A percentile compares a stretch with the other conserved stretches of the same genome.
Evolutionary conservation across 2,113 vertebrate species (phyloP).

Genomic region (Ammodytes marinus): DNA sequence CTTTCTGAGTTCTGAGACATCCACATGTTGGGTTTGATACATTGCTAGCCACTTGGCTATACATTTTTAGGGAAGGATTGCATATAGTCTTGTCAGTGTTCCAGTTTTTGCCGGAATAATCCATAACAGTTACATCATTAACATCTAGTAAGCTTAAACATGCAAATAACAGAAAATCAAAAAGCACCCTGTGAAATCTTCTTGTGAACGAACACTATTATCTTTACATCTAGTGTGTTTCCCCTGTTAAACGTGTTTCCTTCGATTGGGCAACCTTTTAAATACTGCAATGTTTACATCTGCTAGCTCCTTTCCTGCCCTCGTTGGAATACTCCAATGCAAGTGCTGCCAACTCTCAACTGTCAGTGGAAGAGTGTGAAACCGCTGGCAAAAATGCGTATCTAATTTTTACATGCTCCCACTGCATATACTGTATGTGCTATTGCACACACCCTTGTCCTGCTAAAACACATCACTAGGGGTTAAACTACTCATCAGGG

Average conservation of each 20-base stretch:
- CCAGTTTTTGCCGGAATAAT: neutral
- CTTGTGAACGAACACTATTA: neutral
- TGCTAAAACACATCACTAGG: neutral
- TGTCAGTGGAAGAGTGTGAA: neutral
- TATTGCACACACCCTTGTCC: neutral
- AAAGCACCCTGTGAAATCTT: neutral
- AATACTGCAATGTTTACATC: neutral
- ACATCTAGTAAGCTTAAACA: neutral
- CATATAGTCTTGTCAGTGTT: neutral
- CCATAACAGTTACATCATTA: neutral
- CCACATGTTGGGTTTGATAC: constrained; percentile 18
- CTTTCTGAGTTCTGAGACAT: constrained; percentile 19
- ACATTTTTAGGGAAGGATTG: neutral
- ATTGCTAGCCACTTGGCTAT: constrained; percentile 8
- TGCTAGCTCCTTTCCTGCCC: neutral
- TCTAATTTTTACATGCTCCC: neutral
- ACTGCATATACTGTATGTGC: neutral
- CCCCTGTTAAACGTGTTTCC: neutral
- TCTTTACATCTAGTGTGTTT: neutral
- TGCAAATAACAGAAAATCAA: neutral
- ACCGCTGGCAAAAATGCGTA: neutral
- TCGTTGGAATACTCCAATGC: neutral
- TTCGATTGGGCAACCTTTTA: neutral
- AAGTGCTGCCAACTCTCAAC: neutral
- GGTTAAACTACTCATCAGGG: neutral